Evolutionary conservation across 2,797 vertebrate genomes (phyloP).

Genomic region (Eleutherodactylus coqui): DNA sequence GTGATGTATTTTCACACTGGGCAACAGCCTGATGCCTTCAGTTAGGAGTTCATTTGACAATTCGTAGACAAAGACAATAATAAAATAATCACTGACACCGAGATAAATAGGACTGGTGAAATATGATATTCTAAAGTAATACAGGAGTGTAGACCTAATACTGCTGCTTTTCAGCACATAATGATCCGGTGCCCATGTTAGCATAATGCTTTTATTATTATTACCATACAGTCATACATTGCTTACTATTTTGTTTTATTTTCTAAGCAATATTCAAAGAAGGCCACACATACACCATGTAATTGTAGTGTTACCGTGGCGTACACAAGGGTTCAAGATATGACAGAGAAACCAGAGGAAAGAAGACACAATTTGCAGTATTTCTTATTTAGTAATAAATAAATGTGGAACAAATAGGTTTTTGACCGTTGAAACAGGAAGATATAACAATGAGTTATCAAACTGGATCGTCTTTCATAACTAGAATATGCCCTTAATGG

Average conservation of each 20-base stretch:
- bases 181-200: neutral
- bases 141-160: neutral
- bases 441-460: too few relatives aligned
- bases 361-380: too few relatives aligned
- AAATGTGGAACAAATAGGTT: too few relatives aligned
- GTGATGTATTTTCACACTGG: constrained; percentile 57
- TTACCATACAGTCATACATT: neutral
- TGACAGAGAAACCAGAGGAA: too few relatives aligned
- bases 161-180: neutral
- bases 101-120: constrained; percentile 39
- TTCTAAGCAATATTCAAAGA: neutral
- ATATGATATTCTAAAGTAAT: neutral
- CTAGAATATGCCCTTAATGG: too few relatives aligned
- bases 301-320: too few relatives aligned
- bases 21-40: constrained; percentile 45
- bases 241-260: neutral
- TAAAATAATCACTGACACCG: constrained; percentile 32
- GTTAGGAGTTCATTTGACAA: constrained; percentile 49
- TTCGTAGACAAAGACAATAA: constrained; percentile 35
- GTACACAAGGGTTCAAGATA: too few relatives aligned
- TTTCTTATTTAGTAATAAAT: too few relatives aligned
- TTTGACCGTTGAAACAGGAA: too few relatives aligned
- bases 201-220: neutral
- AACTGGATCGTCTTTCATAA: too few relatives aligned
- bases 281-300: too few relatives aligned